Percentiles rank a stretch among this genome's conserved stretches.
These are phyloP conservation scores for Xiphophorus maculatus DNA, from an alignment of 2,113 vertebrate species.

Conservation along the genomic window DNA sequence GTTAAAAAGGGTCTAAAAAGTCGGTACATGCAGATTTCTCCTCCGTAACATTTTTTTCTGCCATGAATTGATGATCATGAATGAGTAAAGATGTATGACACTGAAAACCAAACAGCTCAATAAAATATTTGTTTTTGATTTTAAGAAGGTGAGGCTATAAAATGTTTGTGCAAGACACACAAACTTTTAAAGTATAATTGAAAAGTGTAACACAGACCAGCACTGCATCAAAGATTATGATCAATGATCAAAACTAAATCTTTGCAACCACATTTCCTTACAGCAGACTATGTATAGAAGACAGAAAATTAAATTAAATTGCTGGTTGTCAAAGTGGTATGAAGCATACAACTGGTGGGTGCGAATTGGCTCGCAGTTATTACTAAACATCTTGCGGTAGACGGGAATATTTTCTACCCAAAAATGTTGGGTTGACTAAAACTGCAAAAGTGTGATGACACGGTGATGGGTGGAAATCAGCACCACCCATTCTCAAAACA, in stretches of 20 bases:
- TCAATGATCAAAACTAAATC: too few species aligned
- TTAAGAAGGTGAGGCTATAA: too few species aligned
- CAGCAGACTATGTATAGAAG: too few species aligned
- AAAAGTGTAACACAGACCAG: not conserved
- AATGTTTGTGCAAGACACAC: too few species aligned
- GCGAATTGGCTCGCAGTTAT: not conserved
- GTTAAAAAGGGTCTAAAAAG: not conserved
- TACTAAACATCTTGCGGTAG: not conserved
- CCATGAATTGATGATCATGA: too few species aligned
- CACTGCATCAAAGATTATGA: not conserved
- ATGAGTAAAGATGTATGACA: too few species aligned
- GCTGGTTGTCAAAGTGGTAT: not conserved
- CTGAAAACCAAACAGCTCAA: not conserved
- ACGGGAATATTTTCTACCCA: not conserved
- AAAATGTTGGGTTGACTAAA: not conserved
- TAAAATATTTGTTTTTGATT: not conserved
- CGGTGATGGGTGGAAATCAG: not conserved
- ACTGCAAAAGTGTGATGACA: too few species aligned
- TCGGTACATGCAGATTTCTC: not conserved
- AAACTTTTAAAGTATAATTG: not conserved
- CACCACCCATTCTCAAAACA: not conserved
- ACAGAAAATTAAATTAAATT: too few species aligned
- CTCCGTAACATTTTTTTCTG: too few species aligned
- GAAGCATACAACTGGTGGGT: not conserved
- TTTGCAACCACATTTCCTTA: too few species aligned